A percentile compares a stretch with the other conserved stretches of the same genome.
These are phyloP conservation scores for Macrobrachium rosenbergii DNA, from an alignment of 1,140 invertebrate species.

Conservation along the genomic window DNA sequence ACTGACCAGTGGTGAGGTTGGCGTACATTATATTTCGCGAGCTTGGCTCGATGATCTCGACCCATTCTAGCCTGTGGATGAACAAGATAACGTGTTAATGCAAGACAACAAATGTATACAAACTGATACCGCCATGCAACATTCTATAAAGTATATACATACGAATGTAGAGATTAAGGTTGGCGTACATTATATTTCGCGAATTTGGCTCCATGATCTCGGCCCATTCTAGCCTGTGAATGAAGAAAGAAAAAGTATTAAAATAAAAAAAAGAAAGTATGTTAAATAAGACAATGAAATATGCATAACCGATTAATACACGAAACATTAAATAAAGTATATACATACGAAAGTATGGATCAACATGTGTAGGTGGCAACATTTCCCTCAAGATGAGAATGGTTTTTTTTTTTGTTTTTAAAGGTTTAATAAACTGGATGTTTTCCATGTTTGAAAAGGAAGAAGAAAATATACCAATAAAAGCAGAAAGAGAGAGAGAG, in stretches of 20 bases:
- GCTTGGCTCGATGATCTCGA: slow-evolving; percentile 98
- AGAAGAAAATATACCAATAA: no score
- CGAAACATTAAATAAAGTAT: neutral
- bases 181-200: slow-evolving; percentile 99
- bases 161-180: slow-evolving; percentile 76
- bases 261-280: slow-evolving; percentile 17
- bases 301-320: neutral
- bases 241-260: no score
- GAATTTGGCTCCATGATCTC: slow-evolving; percentile 98
- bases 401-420: no score
- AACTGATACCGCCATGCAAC: neutral
- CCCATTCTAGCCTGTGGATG: slow-evolving; percentile 82
- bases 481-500: no score
- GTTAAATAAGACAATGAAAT: no score
- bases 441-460: no score
- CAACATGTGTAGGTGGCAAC: slow-evolving; percentile 71
- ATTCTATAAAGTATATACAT: neutral
- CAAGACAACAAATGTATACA: slow-evolving; percentile 7
- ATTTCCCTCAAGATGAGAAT: no score
- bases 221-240: slow-evolving; percentile 85
- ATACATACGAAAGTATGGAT: neutral
- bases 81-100: no score
- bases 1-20: slow-evolving; percentile 97
- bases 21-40: slow-evolving; percentile 99
- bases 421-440: no score